Conservation (phyloP, 2,888 invertebrate genomes). For the Eupithecia dodoneata region DNA sequence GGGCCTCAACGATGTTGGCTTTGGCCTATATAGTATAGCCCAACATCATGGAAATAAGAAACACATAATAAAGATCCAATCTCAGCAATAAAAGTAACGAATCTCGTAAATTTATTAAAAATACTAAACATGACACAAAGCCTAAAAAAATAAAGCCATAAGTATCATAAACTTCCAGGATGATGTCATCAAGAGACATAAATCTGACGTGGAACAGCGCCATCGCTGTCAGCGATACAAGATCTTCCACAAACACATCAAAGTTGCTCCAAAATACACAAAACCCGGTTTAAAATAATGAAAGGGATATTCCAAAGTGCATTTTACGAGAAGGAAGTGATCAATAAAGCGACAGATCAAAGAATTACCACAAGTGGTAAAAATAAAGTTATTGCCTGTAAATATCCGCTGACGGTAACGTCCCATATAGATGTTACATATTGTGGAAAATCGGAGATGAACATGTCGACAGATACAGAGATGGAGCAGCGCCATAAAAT, state of each 20-base stretch:
- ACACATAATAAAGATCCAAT: background rate
- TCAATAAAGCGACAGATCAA: slow-evolving; percentile 51
- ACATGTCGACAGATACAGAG: background rate
- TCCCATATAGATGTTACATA: slow-evolving; percentile 15
- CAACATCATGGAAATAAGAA: background rate
- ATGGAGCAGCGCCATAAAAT: background rate
- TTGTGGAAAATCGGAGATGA: background rate
- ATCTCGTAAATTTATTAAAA: background rate
- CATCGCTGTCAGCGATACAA: slow-evolving; percentile 31
- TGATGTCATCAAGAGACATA: slow-evolving; percentile 21
- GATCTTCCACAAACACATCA: slow-evolving; percentile 32
- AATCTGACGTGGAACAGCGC: slow-evolving; percentile 21
- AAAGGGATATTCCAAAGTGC: slow-evolving; percentile 27
- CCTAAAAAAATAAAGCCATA: background rate
- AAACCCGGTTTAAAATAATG: slow-evolving; percentile 33
- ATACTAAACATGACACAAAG: background rate
- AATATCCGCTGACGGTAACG: slow-evolving; percentile 55
- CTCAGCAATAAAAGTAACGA: background rate
- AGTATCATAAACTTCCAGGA: slow-evolving; percentile 18
- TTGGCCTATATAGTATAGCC: background rate
- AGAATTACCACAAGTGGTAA: slow-evolving; percentile 54
- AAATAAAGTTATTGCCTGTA: slow-evolving; percentile 67
- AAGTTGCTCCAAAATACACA: slow-evolving; percentile 33
- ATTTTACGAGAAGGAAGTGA: slow-evolving; percentile 44
- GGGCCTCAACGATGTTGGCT: too few species aligned